Conservation (phyloP, 1,140 invertebrate species). For the Diprion similis region DNA sequence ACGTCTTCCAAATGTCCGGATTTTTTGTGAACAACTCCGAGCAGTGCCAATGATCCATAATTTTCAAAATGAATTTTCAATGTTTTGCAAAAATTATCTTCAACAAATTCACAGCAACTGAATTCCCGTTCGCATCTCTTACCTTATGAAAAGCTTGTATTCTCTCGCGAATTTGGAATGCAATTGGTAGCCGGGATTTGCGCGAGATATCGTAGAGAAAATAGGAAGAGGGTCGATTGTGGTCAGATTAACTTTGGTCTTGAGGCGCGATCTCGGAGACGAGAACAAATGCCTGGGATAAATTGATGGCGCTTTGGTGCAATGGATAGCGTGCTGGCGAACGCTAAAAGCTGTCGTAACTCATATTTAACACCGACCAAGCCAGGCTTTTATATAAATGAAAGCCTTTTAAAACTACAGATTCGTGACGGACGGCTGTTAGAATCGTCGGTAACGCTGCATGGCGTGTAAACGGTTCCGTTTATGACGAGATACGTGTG, state of each 20-base stretch:
- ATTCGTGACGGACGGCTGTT: slow-evolving; percentile 44
- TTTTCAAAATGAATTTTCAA: too few relatives aligned
- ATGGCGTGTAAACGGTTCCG: background rate
- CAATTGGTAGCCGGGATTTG: too few relatives aligned
- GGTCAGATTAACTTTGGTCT: background rate
- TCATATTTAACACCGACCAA: slow-evolving; percentile 53
- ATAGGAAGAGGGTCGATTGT: too few relatives aligned
- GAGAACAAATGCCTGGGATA: background rate
- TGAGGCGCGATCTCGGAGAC: background rate
- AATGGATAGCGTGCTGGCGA: slow-evolving; percentile 36
- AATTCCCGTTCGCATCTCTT: too few relatives aligned
- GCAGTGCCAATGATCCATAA: too few relatives aligned
- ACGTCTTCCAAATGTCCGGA: too few relatives aligned
- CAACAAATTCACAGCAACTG: too few relatives aligned
- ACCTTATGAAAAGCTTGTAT: too few relatives aligned
- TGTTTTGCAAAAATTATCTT: too few relatives aligned
- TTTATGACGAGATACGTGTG: background rate
- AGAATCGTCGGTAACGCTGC: slow-evolving; percentile 26
- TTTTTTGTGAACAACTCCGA: too few relatives aligned
- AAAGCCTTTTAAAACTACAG: slow-evolving; percentile 42
- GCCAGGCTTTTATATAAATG: slow-evolving; percentile 46
- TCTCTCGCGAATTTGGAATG: too few relatives aligned
- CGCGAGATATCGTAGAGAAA: too few relatives aligned
- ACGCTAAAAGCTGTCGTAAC: slow-evolving; percentile 49
- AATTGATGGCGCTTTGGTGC: slow-evolving; percentile 13